Evolutionary conservation across 2,888 invertebrate species (phyloP), one percentile per base, ranked within the genome.

Genomic region (Amphimallon solstitiale): DNA sequence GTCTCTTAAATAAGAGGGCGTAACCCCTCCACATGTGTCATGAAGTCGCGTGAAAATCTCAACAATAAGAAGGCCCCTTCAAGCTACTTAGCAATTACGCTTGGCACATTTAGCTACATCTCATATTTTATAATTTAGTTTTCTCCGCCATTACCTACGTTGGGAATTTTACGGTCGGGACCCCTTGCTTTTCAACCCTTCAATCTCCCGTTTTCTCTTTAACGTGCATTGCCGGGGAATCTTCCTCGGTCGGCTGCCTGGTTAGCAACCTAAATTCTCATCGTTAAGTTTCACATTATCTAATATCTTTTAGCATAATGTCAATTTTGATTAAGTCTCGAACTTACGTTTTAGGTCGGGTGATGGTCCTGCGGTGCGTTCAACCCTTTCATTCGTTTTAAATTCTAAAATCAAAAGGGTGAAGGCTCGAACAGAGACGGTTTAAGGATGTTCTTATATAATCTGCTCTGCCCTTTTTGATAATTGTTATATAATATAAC

Each of bases 91-190:
- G 56, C 56, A 56, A 43, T 43, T 43, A 40, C 54, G 54, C 54
- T 23, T 40, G 14, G 23, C 40, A 23, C 38, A 56, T 56, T 56
- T 56, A 56, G 54, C 54, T 38, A 29, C 43, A 56, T 40, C 40
- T 52, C 54, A 52, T 63, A 63, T 63, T 63, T 63, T 63, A 63
- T 63, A 63, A 63, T 63, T 63, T 63, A 54, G 54, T 63, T 63
- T 63, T 63, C 63, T 43, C 45, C 54, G 19, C 54, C 63, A 63
- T 63, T 63, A 63, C 63, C 51, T 51, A 21, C 35, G 51, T 54
- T 45, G 52, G 35, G 54, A 45, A 54, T 63, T 63, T 63, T 45
- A 45, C 34, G 17, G 52, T 29, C 37, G 35, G 35, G 17, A 21
- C 17, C 10, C 3, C 35, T 7, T 35, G 34, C 35, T 46, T n/a